Percentiles rank a stretch among this genome's conserved stretches.
These are phyloP conservation scores for Myotis lucifugus DNA, from an alignment of 2,113 vertebrate genomes.

Conservation along the genomic window DNA sequence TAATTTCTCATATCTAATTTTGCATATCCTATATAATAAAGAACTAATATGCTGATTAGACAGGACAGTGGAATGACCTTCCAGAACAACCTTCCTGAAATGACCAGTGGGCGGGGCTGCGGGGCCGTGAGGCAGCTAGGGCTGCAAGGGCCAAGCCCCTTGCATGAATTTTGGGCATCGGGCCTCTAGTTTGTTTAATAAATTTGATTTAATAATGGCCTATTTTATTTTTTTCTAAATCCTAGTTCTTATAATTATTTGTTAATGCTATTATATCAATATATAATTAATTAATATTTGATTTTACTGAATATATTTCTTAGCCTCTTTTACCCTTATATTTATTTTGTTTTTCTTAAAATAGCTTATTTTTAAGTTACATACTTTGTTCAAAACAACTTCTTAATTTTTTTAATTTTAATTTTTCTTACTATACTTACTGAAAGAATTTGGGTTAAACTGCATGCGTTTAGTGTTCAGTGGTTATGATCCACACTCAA, in stretches of 20 bases:
- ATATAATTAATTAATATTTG: constrained; percentile 25
- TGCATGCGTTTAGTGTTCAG: background rate
- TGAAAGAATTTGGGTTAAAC: background rate
- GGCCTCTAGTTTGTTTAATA: constrained; percentile 16
- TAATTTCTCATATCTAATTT: background rate
- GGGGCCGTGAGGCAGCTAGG: too few species aligned
- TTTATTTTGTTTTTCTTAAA: constrained; percentile 20
- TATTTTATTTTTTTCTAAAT: constrained; percentile 42
- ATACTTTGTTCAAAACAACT: background rate
- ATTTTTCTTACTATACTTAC: background rate
- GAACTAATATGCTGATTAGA: too few species aligned
- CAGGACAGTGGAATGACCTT: too few species aligned
- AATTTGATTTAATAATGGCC: constrained; percentile 29
- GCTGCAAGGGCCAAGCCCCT: too few species aligned
- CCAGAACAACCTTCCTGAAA: too few species aligned
- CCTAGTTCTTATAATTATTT: constrained; percentile 34
- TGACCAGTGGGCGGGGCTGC: too few species aligned
- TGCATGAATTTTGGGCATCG: too few species aligned
- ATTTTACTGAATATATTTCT: constrained; percentile 17
- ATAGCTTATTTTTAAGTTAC: constrained; percentile 21
- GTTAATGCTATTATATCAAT: background rate
- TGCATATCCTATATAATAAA: background rate
- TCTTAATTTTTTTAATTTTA: constrained; percentile 19
- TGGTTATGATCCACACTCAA: background rate
- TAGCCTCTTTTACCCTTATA: background rate